Evolutionary conservation across 2,888 invertebrate genomes (phyloP), one percentile per base, ranked within the genome.

Genomic region (Campopleginae sp.): DNA sequence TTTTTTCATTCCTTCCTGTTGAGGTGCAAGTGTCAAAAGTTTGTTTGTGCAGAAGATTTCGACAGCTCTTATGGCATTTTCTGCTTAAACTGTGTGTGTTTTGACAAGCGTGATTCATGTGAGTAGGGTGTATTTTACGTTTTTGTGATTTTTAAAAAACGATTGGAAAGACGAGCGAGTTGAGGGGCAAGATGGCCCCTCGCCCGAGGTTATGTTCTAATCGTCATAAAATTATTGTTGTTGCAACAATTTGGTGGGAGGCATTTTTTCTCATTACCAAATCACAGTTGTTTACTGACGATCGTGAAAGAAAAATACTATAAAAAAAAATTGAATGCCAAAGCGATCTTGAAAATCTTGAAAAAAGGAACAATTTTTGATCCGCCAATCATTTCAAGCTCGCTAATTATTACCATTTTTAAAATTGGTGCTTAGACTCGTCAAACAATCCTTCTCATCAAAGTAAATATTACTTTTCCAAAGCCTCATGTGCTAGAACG

Each of bases 161-260:
- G 42, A 27, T 51, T 44, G 12, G 33, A 31, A 48, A 54, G 5
- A 17, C 8, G 46, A 61, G 63, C 61, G 46, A 78, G 58, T 44
- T 23, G 54, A 51, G 80, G 80, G 80, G 80, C 80, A 80, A 80
- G 80, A 80, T 80, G 80, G 80, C 80, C 80, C 72, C 77, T 68
- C 68, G 46, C 48, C 42, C 42, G 33, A 80, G 80, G 80, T 80
- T 80, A 80, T 80, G 80, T 80, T 31, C 12, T 54, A 27, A 31
- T 66, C 31, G 27, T 27, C 23, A 27, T 23, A 14, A 27, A 51
- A 14, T 58, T 14, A 27, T 58, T 17, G 27, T 14, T 58, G 27
- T 27, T 27, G 0, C 58, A 27, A 27, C 27, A 10, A 27, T 27
- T 14, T 1, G 0, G 14, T 58, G 1, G 0, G 14, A 58, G 14